Evolutionary conservation across 2,797 vertebrate genomes (phyloP).

Genomic region (Neosilurus mollespiculum): DNA sequence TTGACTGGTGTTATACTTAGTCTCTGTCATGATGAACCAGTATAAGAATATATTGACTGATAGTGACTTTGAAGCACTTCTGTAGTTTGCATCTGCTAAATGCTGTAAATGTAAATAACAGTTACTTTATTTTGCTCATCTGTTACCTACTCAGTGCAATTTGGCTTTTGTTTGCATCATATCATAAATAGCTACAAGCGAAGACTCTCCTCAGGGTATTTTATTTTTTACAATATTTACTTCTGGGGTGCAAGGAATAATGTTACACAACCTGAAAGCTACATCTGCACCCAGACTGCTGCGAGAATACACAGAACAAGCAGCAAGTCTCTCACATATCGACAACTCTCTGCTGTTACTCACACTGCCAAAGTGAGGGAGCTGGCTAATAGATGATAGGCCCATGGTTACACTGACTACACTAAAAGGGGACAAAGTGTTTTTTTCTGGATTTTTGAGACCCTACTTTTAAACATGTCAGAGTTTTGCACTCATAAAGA

Average conservation of each 20-base stretch:
- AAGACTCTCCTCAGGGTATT: constrained; percentile 78
- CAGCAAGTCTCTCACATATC: constrained; percentile 45
- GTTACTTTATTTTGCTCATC: constrained; percentile 38
- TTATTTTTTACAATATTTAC: constrained; percentile 87
- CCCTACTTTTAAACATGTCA: neutral
- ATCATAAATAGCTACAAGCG: constrained; percentile 74
- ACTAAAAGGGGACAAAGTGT: neutral
- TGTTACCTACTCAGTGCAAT: neutral
- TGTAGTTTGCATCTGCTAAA: too few species aligned
- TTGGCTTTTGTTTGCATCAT: constrained; percentile 23
- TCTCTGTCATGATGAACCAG: too few species aligned
- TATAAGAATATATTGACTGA: too few species aligned
- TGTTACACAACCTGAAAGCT: constrained; percentile 54
- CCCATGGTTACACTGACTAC: neutral
- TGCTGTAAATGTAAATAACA: neutral
- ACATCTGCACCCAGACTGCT: constrained; percentile 46
- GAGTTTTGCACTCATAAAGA: neutral
- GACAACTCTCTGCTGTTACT: constrained; percentile 41
- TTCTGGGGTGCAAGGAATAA: constrained; percentile 67
- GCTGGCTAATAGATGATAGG: constrained; percentile 11
- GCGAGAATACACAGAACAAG: constrained; percentile 51
- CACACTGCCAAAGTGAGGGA: constrained; percentile 10
- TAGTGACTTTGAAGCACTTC: too few species aligned
- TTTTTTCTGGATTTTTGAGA: neutral
- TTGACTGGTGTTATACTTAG: too few species aligned